Evolutionary conservation across 2,113 vertebrate species (phyloP), one percentile per base, ranked within the genome.

Genomic region (Gila orcuttii): DNA sequence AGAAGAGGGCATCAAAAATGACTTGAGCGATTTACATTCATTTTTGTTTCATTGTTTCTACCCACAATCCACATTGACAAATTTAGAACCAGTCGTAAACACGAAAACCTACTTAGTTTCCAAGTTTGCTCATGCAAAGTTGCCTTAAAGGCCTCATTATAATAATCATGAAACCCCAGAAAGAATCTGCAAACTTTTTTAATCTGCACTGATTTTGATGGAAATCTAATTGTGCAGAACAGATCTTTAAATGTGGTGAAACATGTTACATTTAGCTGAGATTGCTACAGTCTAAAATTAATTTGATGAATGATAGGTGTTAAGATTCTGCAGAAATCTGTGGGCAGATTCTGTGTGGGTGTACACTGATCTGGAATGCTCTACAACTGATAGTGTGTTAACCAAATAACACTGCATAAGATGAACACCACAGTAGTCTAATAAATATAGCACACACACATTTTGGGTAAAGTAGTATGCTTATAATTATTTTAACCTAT

Each of bases 1-100:
- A 91, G 73, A 60, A 25, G 31, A 86, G 86, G 86, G 68, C 84
- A 57, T 85, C 80, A 76, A 77, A 77, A 77, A 77, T 76, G 42
- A 76, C 47, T 31, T 81, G 83, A 88, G 89, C 80, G 86, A 78
- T 78, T 77, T 31, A 31, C 25, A 55, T 52, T 19, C 25, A 42
- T 64, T 80, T 77, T 52, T 52, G 45, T 52, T 77, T 55, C 50
- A 55, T 64, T 45, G 59, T 66, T 6, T 66, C 23, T 21, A 81
- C 15, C 79, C 59, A 66, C 79, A 80, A 45, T 47, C 36, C 59
- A 64, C 13, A 42, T 3, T 28, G n/a, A 77, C 45, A 81, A 66
- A 64, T 64, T 62, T 80, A 80, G 39, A 81, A 28, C n/a, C 39
- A 50, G 17, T 52, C 25, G 23, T 82, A 82, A 77, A 77, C 50